Conservation (phyloP, 1,140 invertebrate species). For the Centruroides vittatus region DNA sequence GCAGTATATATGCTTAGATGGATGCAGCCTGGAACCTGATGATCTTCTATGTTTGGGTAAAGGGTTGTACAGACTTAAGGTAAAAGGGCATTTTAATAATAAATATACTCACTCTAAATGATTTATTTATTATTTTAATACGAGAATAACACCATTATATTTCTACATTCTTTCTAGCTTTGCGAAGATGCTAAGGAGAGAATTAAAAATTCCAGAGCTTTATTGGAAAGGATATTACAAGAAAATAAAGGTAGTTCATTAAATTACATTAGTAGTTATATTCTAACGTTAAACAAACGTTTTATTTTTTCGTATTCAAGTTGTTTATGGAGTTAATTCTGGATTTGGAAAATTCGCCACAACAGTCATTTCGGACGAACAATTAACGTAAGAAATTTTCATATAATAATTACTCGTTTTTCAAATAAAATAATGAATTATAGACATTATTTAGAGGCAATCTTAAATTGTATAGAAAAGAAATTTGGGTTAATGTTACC, state of each 20-base stretch:
- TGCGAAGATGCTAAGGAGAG: conserved; percentile 39
- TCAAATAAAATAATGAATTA: no score
- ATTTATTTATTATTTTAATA: no score
- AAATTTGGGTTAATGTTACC: no score
- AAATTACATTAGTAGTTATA: background rate
- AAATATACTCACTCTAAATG: no score
- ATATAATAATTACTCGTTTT: no score
- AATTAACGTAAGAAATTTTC: conserved; percentile 44
- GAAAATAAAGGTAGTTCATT: conserved; percentile 40
- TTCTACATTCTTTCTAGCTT: conserved; percentile 34
- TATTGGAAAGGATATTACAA: conserved; percentile 45
- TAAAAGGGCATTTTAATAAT: no score
- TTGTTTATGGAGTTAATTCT: conserved; percentile 60
- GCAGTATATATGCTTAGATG: conserved; percentile 41
- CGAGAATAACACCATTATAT: no score
- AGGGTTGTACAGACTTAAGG: conserved; percentile 43
- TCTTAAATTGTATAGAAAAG: conserved; percentile 11
- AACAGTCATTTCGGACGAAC: conserved; percentile 40
- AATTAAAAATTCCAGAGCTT: conserved; percentile 36
- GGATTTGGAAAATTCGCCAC: conserved; percentile 59
- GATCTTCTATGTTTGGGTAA: conserved; percentile 42
- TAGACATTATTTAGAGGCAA: no score
- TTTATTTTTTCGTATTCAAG: conserved; percentile 31
- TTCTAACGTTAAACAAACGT: background rate
- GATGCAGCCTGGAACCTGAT: conserved; percentile 40